Evolutionary conservation across 2,888 invertebrate genomes (phyloP), one percentile per base, ranked within the genome.

Genomic region (Caenorhabditis macrosperma): DNA sequence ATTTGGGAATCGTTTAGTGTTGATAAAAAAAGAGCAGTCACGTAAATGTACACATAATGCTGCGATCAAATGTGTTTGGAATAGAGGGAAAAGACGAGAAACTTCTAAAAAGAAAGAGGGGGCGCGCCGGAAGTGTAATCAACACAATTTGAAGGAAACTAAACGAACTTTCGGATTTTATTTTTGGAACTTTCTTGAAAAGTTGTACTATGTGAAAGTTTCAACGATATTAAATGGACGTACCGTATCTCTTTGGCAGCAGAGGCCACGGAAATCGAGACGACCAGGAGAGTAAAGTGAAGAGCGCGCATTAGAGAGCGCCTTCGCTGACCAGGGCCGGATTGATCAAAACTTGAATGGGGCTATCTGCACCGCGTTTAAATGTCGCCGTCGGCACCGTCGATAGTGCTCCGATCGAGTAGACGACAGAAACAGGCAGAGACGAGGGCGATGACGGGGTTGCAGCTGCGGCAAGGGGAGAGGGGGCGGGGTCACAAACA

Each of bases 271-370:
- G 12, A 50, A 6, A 20, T n/a, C n/a, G 54, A 26, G 15, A 35
- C 44, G 33, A 20, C 30, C 10, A 54, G 28, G 20, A 61, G n/a
- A n/a, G 46, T 17, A 30, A 35, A 33, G 10, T 41, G 28, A 54
- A 46, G 20, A 35, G 33, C 55, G 44, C 61, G 48, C 68, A 59
- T 63, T 46, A 72, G 48, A 72, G 12, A 24, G 61, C 63, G 48
- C 63, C 72, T 57, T 72, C 72, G 48, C 38, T 72, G 72, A 72
- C 72, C 72, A 72, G 52, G n/a, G 72, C 46, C 35, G 72, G 72
- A 28, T 64, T 72, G 63, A 72, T 57, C 55, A 72, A 24, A 10
- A 71, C 54, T 41, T 41, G 44, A n/a, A 57, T 6, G 17, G 57
- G n/a, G 26, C 6, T n/a, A 28, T 48, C 50, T 33, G 38, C 3